Evolutionary conservation across 2,888 invertebrate species (phyloP), one percentile per base, ranked within the genome.

Genomic region (Lampropteryx suffumata): DNA sequence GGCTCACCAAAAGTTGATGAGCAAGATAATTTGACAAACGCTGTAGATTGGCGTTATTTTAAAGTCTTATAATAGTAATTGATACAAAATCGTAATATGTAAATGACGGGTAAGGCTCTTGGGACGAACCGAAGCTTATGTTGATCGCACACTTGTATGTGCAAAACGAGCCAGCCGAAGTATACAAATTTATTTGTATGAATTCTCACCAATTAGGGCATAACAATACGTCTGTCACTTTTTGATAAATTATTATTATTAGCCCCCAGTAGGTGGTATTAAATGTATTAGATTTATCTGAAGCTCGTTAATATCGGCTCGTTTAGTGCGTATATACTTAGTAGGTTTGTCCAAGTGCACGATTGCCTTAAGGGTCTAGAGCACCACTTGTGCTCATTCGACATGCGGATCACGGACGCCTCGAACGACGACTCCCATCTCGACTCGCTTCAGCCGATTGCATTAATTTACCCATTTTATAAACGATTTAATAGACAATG

Each of bases 401-500:
- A 77, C 82, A 89, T 89, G 84, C 90, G 71, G 67, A 74, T 78
- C 90, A 89, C 89, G 89, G 81, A 69, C 81, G 76, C 73, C 73
- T 73, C 78, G 76, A 85, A 87, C 86, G 85, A 83, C 83, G 90
- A 83, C 84, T 73, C 77, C 85, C 87, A 84, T 87, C 82, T 82
- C 84, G 73, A 80, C 79, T 80, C 79, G 71, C 85, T 84, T 73
- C 71, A 79, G 76, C 80, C 84, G 84, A 88, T 87, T 85, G 85
- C 88, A 87, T 89, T 90, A 88, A 87, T 88, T 88, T 84, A 77
- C 77, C 84, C 84, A 82, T 87, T 88, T 88, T 85, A 84, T 84
- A 84, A 88, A 82, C 85, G 84, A 84, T 87, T 87, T 88, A 85
- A 87, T 84, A 81, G 82, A 83, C 82, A 82, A 82, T 84, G 76